Conservation (phyloP, 2,113 vertebrate genomes). For the Aegotheles bennettii region DNA sequence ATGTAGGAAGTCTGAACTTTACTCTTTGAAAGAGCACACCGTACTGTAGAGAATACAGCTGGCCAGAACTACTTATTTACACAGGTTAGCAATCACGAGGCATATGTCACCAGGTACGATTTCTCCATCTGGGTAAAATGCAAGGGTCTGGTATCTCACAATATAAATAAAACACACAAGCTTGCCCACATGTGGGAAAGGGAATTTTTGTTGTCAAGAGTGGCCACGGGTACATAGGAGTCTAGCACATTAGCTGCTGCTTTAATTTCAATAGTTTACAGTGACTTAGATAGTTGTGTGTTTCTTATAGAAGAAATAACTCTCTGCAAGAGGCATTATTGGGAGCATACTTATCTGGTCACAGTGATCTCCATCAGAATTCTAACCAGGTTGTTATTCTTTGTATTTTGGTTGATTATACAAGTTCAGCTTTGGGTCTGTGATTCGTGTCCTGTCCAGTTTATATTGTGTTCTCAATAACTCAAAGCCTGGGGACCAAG, state of each 20-base stretch:
- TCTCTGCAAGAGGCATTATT: background rate
- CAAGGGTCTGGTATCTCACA: background rate
- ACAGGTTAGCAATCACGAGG: slow-evolving; percentile 36
- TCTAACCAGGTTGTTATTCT: background rate
- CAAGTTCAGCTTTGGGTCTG: background rate
- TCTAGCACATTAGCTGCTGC: background rate
- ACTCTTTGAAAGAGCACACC: slow-evolving; percentile 27
- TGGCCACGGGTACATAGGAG: background rate
- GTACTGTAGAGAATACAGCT: slow-evolving; percentile 4
- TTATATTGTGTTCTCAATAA: background rate
- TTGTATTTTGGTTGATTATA: background rate
- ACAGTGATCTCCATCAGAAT: background rate
- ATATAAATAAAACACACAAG: slow-evolving; percentile 33
- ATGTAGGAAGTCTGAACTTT: slow-evolving; percentile 23
- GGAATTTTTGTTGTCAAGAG: background rate
- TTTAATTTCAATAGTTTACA: background rate
- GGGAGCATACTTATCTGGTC: background rate
- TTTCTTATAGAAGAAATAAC: background rate
- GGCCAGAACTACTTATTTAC: slow-evolving; percentile 18
- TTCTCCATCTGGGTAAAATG: slow-evolving; percentile 29
- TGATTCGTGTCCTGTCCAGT: background rate
- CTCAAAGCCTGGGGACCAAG: background rate
- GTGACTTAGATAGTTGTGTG: background rate
- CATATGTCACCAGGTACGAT: slow-evolving; percentile 1
- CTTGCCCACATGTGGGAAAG: background rate